Conservation (phyloP, 2,888 invertebrate genomes). For the Leucophora obtusa region DNA sequence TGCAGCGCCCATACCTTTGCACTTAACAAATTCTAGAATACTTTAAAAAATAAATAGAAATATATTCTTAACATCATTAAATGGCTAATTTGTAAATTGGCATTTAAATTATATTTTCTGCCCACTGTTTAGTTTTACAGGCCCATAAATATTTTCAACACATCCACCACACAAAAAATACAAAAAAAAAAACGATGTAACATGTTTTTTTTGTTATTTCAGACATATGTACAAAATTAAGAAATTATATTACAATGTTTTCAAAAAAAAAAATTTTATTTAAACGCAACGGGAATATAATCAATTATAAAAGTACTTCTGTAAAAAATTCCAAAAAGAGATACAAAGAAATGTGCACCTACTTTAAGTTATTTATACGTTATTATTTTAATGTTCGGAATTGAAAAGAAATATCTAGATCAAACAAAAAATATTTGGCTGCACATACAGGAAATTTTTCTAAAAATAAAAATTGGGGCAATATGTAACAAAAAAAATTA, state of each 20-base stretch:
- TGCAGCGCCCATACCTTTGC: too few species aligned
- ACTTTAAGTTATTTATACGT: neutral
- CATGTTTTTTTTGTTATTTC: slow-evolving; percentile 18
- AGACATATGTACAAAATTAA: neutral
- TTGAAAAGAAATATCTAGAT: neutral
- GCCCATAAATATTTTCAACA: slow-evolving; percentile 1
- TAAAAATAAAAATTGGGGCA: slow-evolving; percentile 15
- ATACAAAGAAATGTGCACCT: neutral
- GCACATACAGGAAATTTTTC: slow-evolving; percentile 46
- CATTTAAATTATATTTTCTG: too few species aligned
- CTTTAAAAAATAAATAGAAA: too few species aligned
- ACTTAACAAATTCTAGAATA: too few species aligned
- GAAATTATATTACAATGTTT: neutral
- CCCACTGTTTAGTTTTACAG: too few species aligned
- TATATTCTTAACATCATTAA: too few species aligned
- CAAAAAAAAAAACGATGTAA: slow-evolving; percentile 9
- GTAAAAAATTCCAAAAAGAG: neutral
- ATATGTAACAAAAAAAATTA: neutral
- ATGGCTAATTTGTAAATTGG: too few species aligned
- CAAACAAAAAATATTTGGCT: neutral
- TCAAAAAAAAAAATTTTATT: neutral
- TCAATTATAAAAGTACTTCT: neutral
- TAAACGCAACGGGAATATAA: neutral
- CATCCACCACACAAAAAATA: neutral
- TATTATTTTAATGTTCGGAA: neutral